Percentiles rank a stretch among this genome's conserved stretches.
Conservation (phyloP, 2,113 vertebrate species). For the Abramis brama region DNA sequence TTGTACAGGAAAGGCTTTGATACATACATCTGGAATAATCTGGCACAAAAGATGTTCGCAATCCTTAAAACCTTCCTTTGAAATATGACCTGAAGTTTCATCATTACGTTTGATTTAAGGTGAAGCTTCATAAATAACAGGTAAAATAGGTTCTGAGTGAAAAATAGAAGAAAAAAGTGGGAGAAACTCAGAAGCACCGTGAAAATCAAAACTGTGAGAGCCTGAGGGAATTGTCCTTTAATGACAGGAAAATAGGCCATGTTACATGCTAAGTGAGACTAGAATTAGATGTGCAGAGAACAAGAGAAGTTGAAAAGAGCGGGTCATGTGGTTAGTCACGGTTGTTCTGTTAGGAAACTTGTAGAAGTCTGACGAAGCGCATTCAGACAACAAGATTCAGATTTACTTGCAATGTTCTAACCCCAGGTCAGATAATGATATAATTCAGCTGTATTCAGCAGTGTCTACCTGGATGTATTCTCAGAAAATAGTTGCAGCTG, state of each 20-base stretch:
- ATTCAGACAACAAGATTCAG: background rate
- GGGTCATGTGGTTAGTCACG: constrained; percentile 14
- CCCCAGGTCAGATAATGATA: background rate
- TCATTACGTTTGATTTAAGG: background rate
- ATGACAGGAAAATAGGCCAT: constrained; percentile 33
- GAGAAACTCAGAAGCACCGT: background rate
- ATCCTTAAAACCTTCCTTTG: background rate
- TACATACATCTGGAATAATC: background rate
- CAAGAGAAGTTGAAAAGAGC: constrained; percentile 18
- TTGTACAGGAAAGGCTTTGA: background rate
- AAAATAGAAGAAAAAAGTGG: background rate
- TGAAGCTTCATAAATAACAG: background rate
- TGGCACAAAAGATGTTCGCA: background rate
- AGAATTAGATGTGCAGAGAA: constrained; percentile 22
- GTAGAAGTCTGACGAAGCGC: constrained; percentile 35
- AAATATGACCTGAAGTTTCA: background rate
- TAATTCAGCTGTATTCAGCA: background rate
- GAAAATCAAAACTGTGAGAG: background rate
- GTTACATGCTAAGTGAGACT: constrained; percentile 23
- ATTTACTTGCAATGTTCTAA: background rate
- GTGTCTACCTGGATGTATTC: background rate
- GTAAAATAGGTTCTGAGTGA: background rate
- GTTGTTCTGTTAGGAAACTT: background rate
- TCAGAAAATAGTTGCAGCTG: background rate
- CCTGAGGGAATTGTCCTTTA: constrained; percentile 18